Conservation (phyloP, 2,797 vertebrate species). For the Malacoraja senta region DNA sequence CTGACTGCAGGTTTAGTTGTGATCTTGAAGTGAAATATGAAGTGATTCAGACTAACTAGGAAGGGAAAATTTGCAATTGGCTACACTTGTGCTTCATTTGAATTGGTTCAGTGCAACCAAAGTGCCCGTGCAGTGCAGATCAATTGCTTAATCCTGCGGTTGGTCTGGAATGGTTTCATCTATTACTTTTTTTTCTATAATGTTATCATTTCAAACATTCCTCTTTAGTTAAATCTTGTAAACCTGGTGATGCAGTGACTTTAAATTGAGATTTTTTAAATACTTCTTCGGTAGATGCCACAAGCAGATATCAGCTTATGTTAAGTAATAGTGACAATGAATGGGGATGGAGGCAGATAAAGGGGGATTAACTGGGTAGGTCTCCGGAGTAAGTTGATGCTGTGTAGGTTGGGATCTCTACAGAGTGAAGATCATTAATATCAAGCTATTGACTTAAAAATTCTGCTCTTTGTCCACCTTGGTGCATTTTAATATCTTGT, state of each 20-base stretch:
- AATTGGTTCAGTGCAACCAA: background rate
- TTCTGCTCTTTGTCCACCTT: background rate
- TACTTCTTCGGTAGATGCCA: background rate
- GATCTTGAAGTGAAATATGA: background rate
- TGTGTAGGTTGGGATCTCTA: background rate
- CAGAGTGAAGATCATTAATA: background rate
- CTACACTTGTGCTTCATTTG: background rate
- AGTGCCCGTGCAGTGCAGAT: background rate
- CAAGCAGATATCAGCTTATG: too few species aligned
- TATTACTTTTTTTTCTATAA: constrained; percentile 5
- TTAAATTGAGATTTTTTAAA: background rate
- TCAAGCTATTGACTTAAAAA: background rate
- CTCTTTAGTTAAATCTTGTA: constrained; percentile 24
- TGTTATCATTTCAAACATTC: constrained; percentile 28
- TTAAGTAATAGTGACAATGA: background rate
- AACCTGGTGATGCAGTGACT: constrained; percentile 33
- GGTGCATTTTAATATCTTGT: background rate
- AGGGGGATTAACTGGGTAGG: background rate
- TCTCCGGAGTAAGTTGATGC: background rate
- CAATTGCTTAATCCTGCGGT: background rate
- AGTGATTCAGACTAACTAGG: background rate
- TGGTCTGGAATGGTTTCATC: constrained; percentile 12
- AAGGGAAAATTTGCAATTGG: background rate
- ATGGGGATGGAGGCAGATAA: too few species aligned
- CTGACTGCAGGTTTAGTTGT: background rate